Conservation (phyloP, 2,113 vertebrate genomes). For the Dissostichus mawsoni region DNA sequence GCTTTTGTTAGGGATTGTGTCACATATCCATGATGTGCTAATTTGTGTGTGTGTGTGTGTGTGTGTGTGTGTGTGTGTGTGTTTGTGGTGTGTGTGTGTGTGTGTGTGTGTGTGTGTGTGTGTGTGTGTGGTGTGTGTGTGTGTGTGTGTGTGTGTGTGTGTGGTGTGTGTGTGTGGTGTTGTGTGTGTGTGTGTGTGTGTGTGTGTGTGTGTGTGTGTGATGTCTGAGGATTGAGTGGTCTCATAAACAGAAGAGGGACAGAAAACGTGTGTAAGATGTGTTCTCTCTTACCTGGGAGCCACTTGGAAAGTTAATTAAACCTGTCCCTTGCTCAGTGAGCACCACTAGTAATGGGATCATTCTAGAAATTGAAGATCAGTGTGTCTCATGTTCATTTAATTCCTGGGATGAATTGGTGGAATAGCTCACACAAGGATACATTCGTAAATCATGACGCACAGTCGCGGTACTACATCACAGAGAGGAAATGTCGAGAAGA, state of each 20-base stretch:
- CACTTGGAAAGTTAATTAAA: constrained; percentile 67
- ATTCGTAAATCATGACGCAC: neutral
- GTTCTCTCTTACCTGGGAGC: constrained; percentile 33
- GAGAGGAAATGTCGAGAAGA: neutral
- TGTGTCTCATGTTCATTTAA: constrained; percentile 30
- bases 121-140: neutral
- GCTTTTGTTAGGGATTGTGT: neutral
- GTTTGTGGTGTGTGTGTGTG: neutral
- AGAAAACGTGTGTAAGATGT: constrained; percentile 42
- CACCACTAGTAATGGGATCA: constrained; percentile 29
- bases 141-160: too few relatives aligned
- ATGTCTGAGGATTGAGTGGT: constrained; percentile 57
- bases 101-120: neutral
- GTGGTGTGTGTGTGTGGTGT: neutral
- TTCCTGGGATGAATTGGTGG: neutral
- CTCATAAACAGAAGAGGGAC: constrained; percentile 66
- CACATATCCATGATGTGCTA: neutral
- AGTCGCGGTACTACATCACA: neutral
- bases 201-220: neutral
- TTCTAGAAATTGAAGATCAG: constrained; percentile 22
- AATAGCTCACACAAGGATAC: neutral
- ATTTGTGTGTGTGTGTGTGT: neutral
- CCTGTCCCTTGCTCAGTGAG: constrained; percentile 19
- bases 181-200: neutral
- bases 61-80: neutral